A percentile compares a stretch with the other conserved stretches of the same genome.
phyloP scores from a whole-genome alignment of 2,888 invertebrate species.

The Melanargia galathea region DNA sequence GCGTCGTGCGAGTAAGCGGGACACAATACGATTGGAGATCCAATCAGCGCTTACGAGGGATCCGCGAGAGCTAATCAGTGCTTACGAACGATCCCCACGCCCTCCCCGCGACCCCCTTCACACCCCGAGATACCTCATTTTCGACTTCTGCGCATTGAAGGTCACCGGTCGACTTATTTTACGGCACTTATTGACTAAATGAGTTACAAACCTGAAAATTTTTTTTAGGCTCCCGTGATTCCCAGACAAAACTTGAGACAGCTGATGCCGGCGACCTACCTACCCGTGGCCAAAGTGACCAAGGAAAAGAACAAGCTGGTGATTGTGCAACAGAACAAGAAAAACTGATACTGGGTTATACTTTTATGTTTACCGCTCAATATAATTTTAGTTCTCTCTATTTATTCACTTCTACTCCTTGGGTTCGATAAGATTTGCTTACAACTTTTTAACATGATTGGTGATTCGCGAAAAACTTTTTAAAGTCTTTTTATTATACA shows the following conservation, averaged over 20 bases:
- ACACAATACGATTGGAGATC: no score
- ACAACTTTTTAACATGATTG: not conserved
- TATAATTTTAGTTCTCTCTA: constrained; percentile 28
- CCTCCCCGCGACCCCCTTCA: no score
- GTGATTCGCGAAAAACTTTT: not conserved
- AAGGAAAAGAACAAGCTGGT: constrained; percentile 92
- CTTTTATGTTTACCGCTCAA: constrained; percentile 38
- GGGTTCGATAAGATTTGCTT: constrained; percentile 8
- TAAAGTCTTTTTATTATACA: not conserved
- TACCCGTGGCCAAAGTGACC: constrained; percentile 89
- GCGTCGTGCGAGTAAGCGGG: no score
- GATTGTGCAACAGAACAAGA: constrained; percentile 86
- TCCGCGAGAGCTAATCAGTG: no score
- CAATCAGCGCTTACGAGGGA: no score
- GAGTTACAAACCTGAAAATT: constrained; percentile 20
- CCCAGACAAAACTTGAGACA: constrained; percentile 87
- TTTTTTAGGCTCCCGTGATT: constrained; percentile 77
- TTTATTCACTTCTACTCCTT: constrained; percentile 27
- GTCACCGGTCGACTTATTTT: no score
- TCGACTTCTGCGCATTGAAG: no score
- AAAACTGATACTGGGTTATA: constrained; percentile 56
- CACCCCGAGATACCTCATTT: no score
- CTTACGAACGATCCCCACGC: no score
- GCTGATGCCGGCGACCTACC: constrained; percentile 83
- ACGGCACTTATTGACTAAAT: not conserved